Base-by-base conservation (phyloP, 2,113 vertebrate genomes). In the Pygoscelis adeliae region DNA sequence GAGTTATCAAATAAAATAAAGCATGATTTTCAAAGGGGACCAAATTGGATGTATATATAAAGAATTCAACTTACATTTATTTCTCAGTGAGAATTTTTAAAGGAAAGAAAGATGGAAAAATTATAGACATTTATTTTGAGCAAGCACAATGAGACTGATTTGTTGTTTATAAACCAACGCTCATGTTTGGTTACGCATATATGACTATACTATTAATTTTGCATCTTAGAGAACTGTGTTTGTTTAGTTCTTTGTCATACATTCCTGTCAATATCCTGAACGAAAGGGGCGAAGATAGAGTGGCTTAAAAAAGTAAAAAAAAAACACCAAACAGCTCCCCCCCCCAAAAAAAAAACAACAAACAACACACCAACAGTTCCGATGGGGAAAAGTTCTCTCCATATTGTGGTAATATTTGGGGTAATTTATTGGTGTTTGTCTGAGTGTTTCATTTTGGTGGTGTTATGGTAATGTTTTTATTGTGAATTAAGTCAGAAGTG, bases 1-100 rank as follows among this genome's bases (percentile, higher is more conserved):
- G 50, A 91, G 92, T 89, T 94, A 71, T 72, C 61, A 95, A 85
- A 91, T 90, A 87, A 79, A 71, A 89, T 65, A 62, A 87, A 66
- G 3, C 32, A 74, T 86, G 65, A 89, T 84, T 83, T 92, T 96
- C 65, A 96, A 81, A 94, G n/a, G 27, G 5, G 10, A 72, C 19
- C 5, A 95, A 95, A 89, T 55, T 71, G 25, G 25, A 74, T 92
- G 49, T 84, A 38, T 34, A 36, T 63, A 58, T 58, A 56, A 40
- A 66, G 3, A 70, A 32, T 49, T 89, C 17, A 77, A 53, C 94
- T 72, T 70, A 52, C 29, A 56, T 70, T 91, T 40, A 77, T 91
- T 86, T 94, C 30, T 63, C 65, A 79, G 21, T 85, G 55, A 89
- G 42, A 84, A 88, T 55, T 91, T 80, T 87, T 94, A 72, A 93